Evolutionary conservation across 2,888 invertebrate species (phyloP), one percentile per base, ranked within the genome.

Genomic region (Luffia ferchaultella): DNA sequence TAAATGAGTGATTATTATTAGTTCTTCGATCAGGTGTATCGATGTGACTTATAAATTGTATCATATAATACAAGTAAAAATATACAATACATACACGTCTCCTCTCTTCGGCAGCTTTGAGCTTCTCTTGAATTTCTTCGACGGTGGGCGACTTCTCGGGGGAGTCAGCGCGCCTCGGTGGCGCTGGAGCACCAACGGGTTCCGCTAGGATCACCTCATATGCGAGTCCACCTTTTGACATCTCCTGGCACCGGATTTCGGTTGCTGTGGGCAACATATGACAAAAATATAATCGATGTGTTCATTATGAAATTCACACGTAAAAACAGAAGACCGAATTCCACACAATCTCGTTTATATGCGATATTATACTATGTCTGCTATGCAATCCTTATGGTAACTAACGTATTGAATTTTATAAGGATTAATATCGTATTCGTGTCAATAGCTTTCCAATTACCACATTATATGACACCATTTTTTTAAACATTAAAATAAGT

Each of bases 151-250:
- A 89, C 67, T 90, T 89, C 64, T 88, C 88, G 48, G 88, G 89
- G 1, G 91, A 89, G 54, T 87, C 88, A 51, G 90, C 88, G 61
- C 91, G 87, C 66, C 88, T 89, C 59, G 91, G 86, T 53, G 88
- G 89, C 55, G 86, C 87, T 20, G 92, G 91, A 16, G 48, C 87
- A 2, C 86, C 87, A 50, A 89, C 89, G 19, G 93, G 92, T 70
- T 95, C 94, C 42, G 95, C 93, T 61, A 96, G 84, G 68, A 96
- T 95, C 64, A 96, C 94, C 80, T 96, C 96, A 83, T 94, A 96
- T 72, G 93, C 93, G 53, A 96, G 85, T 7, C 96, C 96, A 19
- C 96, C 96, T 73, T 94, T 93, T 49, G 95, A 93, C 85, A 94
- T 93, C 86, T 96, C 96, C 82, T 95, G 93, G 86, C 94, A 95